A percentile compares a stretch with the other conserved stretches of the same genome.
Conservation (phyloP, 2,797 vertebrate species). For the Xiphorhynchus erythropygius region DNA sequence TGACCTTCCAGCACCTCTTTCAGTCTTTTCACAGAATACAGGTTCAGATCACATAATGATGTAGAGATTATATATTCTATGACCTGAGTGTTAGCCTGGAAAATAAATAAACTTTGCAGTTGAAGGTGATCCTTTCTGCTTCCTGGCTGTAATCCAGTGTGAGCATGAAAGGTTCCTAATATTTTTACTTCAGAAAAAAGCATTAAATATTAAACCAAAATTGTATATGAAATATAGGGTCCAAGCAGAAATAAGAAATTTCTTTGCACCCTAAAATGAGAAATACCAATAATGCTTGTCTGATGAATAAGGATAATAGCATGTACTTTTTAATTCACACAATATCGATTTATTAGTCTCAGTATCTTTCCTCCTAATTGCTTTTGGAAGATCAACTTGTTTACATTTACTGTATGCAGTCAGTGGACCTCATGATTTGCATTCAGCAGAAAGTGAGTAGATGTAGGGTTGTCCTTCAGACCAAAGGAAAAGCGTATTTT, state of each 20-base stretch:
- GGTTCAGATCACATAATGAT: background rate
- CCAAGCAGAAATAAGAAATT: background rate
- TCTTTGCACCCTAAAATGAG: background rate
- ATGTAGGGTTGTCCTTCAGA: background rate
- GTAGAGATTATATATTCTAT: background rate
- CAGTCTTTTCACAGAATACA: background rate
- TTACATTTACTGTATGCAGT: background rate
- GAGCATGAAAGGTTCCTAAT: background rate
- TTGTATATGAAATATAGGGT: background rate
- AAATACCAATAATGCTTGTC: background rate
- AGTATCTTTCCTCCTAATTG: background rate
- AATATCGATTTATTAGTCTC: background rate
- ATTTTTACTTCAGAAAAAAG: background rate
- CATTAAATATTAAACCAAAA: background rate
- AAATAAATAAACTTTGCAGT: background rate
- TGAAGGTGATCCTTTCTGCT: background rate
- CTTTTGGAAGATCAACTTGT: background rate
- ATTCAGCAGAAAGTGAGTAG: background rate
- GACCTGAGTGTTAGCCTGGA: background rate
- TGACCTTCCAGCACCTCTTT: background rate
- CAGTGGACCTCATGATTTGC: background rate
- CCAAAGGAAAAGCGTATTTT: background rate
- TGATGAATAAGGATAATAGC: background rate
- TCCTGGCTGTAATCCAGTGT: background rate
- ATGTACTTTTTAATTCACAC: background rate